These are phyloP conservation scores for Vulpes ferrilata DNA, from an alignment of 2,113 vertebrate genomes.

Conservation along the genomic window DNA sequence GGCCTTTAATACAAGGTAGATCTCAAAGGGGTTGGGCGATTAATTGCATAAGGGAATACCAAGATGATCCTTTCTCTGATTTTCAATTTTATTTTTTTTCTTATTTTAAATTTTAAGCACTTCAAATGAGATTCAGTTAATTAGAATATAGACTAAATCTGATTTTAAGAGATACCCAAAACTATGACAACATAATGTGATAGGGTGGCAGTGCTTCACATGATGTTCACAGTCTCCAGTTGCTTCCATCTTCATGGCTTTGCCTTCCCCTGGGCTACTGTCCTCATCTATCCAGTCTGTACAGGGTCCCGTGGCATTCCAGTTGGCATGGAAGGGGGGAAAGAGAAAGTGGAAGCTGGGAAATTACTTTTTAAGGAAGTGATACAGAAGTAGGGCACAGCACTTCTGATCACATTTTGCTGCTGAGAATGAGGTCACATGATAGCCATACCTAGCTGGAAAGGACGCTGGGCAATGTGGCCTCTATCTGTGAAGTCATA, in stretches of 20 bases:
- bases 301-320: not conserved
- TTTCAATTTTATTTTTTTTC: conserved; percentile 20
- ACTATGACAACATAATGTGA: not conserved
- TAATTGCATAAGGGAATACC: not conserved
- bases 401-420: not conserved
- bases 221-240: not conserved
- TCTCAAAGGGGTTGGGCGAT: not conserved
- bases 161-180: not conserved
- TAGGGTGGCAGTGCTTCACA: not conserved
- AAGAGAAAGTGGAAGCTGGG: not conserved
- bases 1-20: not conserved
- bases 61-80: not conserved
- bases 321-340: not conserved
- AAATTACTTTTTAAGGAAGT: not conserved
- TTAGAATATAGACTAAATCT: not conserved
- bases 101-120: not conserved
- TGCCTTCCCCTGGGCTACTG: not conserved
- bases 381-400: not conserved
- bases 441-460: not conserved
- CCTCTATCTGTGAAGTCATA: not conserved
- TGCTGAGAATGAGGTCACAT: not conserved
- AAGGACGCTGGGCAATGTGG: not conserved
- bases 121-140: not conserved
- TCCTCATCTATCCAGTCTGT: not conserved
- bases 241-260: not conserved